Base-by-base conservation (phyloP, 2,797 vertebrate genomes). In the Melanotaenia trifasciata region DNA sequence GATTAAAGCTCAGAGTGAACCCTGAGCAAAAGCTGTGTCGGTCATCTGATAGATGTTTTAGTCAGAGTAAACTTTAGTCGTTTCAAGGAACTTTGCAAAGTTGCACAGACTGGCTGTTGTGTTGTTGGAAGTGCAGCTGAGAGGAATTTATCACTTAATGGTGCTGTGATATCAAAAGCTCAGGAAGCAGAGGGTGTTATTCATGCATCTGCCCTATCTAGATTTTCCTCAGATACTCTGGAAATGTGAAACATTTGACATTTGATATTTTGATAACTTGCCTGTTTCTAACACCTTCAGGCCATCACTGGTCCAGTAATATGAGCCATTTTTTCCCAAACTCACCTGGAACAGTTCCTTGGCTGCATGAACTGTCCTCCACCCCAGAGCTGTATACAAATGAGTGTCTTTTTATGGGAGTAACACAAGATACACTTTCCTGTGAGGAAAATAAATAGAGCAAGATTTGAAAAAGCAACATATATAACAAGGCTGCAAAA, bases 351-450 rank as follows among this genome's bases (percentile, higher is more conserved):
- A 93, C 93, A 80, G 76, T 83, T 51, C 86, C 93, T 35, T 90
- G 93, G 72, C 92, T 95, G 89, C 91, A 94, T 54, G 85, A 40
- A 2, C 91, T 93, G 72, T 99, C 96, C 66, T 98, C 97, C 68
- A 90, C 69, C 92, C 94, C 96, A 2, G 95, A 94, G 88, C 92
- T 90, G 82, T 95, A 97, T 58, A 92, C 83, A 73, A 98, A 95
- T 4, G 96, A 94, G 76, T 97, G 94, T 5, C 90, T 92, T 87
- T 96, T 97, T 60, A 95, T 94, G 4, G 96, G 94, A 0, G 95
- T 96, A 18, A 93, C 93, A 28, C 96, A 96, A 0, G 96, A 97
- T 70, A 88, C 87, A 58, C 95, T 97, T 83, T 98, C 97, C 98
- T 99, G 89, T 11, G 57, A 63, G 64, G 64, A 32, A 38, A 9